Evolutionary conservation across 2,888 invertebrate species (phyloP), one percentile per base, ranked within the genome.

Genomic region (Hyposoter dolosus): DNA sequence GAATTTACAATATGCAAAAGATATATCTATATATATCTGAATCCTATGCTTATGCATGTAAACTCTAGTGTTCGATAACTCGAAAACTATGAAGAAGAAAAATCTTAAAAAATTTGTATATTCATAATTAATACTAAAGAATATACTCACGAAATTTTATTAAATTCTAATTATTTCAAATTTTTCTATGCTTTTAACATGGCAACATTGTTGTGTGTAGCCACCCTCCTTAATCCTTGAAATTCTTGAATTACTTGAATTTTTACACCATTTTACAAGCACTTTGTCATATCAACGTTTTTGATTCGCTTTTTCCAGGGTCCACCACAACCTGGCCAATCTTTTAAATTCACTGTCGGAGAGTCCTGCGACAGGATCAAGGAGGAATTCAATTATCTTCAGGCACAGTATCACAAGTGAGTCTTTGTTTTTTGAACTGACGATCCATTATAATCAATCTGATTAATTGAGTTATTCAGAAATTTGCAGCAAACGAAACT

Each of bases 331-430:
- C 97, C 98, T 89, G 98, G 98, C 56, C 98, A 98, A 95, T 98
- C 98, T 87, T 98, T 98, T 94, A 98, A 98, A 95, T 98, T 98
- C 95, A 98, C 98, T 87, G 97, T 99, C 88, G 97, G 97, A 81
- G 99, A 99, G 95, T 97, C 98, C 87, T 98, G 98, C 95, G 98
- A 99, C 95, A 96, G 98, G 94, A 98, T 99, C 92, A 99, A 99
- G 94, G 98, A 99, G 94, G 98, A 99, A 95, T 99, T 98, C 94
- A 98, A 97, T 95, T 98, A 98, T 95, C 95, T 99, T 85, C 98
- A 99, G 95, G 98, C 98, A 87, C 98, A 99, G 95, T 98, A 98
- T 47, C 82, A 82, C 82, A 82, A 82, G 82, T 82, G 45, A 82
- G 82, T 82, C 53, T 75, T 75, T 50, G 9, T 10, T 40, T 10